phyloP scores from a whole-genome alignment of 2,113 vertebrate genomes.

The Syrrhaptes paradoxus region DNA sequence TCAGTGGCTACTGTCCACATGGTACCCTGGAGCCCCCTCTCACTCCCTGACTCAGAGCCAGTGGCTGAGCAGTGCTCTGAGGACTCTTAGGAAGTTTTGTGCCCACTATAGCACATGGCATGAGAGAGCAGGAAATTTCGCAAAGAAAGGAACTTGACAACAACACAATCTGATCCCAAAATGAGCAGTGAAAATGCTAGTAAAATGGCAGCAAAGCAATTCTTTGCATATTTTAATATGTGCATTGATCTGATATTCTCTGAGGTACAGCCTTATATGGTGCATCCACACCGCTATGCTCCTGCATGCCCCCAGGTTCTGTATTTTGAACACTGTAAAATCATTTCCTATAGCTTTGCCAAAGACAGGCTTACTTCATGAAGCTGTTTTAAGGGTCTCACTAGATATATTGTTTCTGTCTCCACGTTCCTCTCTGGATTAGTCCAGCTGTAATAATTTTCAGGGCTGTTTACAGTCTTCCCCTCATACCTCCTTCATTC shows the following conservation, averaged over 20 bases:
- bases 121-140: background rate
- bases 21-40: accelerated
- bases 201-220: background rate
- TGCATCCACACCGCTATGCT: background rate
- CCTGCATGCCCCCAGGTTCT: background rate
- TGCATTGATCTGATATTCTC: background rate
- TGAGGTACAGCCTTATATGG: background rate
- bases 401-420: background rate
- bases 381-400: background rate
- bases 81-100: background rate
- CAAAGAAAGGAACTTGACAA: background rate
- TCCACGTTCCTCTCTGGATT: background rate
- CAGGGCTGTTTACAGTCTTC: background rate
- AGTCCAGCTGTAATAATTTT: slow-evolving; percentile 10
- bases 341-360: background rate
- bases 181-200: background rate
- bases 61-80: background rate
- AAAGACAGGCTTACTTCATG: background rate
- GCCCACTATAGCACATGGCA: background rate
- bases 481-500: background rate
- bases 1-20: accelerated
- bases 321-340: background rate
- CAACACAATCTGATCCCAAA: background rate
- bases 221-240: background rate
- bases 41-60: background rate